phyloP scores from a whole-genome alignment of 2,888 invertebrate species.

The Encarsia formosa region DNA sequence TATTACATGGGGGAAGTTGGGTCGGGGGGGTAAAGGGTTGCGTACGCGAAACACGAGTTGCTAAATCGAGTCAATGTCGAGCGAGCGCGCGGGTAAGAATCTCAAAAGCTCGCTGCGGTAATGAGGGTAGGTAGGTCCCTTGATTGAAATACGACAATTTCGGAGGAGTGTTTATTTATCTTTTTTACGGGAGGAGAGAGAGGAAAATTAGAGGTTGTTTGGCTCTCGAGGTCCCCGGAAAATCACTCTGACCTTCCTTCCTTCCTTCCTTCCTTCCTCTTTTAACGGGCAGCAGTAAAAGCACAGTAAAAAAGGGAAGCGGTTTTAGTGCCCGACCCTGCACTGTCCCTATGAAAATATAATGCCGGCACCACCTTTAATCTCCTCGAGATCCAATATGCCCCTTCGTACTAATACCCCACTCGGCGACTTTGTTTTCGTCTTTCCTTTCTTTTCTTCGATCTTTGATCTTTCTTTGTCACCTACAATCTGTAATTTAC shows the following conservation, averaged over 20 bases:
- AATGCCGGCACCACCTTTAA: constrained; percentile 26
- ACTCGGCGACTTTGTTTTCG: no score
- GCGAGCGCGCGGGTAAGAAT: no score
- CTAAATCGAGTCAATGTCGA: no score
- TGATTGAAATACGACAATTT: no score
- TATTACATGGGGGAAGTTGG: constrained; percentile 9
- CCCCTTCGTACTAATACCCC: constrained; percentile 23
- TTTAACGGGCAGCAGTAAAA: constrained; percentile 28
- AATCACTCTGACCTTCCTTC: constrained; percentile 21
- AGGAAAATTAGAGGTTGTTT: constrained; percentile 28
- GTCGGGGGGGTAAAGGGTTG: constrained; percentile 8
- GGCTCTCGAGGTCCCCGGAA: constrained; percentile 12
- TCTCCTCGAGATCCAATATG: constrained; percentile 25
- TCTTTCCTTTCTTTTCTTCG: no score
- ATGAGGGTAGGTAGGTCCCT: no score
- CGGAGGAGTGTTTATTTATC: no score
- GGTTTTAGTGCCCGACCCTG: constrained; percentile 25
- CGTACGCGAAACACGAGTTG: constrained; percentile 23
- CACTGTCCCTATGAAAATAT: constrained; percentile 31
- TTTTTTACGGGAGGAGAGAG: constrained; percentile 13
- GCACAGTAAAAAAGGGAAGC: constrained; percentile 26
- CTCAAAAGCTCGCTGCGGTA: no score
- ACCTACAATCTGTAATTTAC: no score
- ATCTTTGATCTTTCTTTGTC: no score
- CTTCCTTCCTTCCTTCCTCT: no score